A percentile compares a stretch with the other conserved stretches of the same genome.
phyloP scores from a whole-genome alignment of 2,113 vertebrate genomes.

The Rhabdornis inornatus region DNA sequence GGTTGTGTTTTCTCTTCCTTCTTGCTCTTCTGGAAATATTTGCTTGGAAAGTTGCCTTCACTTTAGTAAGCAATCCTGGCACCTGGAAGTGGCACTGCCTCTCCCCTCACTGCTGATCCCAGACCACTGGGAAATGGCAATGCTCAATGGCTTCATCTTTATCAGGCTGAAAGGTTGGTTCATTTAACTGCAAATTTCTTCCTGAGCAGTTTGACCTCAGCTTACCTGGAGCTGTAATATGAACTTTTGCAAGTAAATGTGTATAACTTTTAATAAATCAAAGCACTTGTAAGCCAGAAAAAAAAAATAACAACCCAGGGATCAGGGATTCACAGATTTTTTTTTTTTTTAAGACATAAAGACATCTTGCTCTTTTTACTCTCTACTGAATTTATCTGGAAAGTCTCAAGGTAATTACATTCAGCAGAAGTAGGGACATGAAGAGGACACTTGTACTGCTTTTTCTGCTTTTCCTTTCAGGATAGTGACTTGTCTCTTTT shows the following conservation, averaged over 20 bases:
- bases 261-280: not conserved
- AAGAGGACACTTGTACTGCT: not conserved
- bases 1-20: not conserved
- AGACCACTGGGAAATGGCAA: not conserved
- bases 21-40: not conserved
- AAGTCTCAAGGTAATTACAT: not conserved
- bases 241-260: not conserved
- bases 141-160: not conserved
- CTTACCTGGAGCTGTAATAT: not conserved
- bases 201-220: not conserved
- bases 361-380: not conserved
- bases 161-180: not conserved
- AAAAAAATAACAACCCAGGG: too few relatives aligned
- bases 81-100: not conserved
- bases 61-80: not conserved
- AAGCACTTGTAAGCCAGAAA: not conserved
- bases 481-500: not conserved
- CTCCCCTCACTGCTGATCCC: not conserved
- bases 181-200: not conserved
- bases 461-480: not conserved
- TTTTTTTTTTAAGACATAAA: accelerated
- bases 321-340: not conserved
- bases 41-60: not conserved
- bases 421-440: not conserved
- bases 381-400: not conserved